Base-by-base conservation (phyloP, 2,797 vertebrate species). In the Labeo calbasu region DNA sequence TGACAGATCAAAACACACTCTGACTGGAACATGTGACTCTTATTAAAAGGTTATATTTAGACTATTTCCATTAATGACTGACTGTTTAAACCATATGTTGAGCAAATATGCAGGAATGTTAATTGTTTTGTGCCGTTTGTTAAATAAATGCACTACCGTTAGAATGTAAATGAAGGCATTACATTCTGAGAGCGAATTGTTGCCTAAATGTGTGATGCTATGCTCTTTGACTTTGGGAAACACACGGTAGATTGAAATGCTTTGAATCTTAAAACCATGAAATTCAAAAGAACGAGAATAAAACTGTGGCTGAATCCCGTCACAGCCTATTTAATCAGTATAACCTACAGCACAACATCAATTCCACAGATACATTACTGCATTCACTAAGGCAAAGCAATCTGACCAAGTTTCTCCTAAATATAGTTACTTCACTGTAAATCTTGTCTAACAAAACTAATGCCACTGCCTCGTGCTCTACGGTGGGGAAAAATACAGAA, bases 371-470 rank as follows among this genome's bases (percentile, higher is more conserved):
- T 53, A 4, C 48, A 66, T 82, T 53, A 43, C 46, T 76, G 21
- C 46, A 40, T 76, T 76, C 57, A 75, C 48, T 13, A 53, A 46
- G 3, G 59, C 15, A 53, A 76, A 83, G 73, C 50, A 57, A 68
- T 55, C 17, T 6, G 50, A 69, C 63, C 50, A 59, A n/a, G 13
- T 55, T 77, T 83, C 23, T 68, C 12, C 70, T 66, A 75, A 53
- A 77, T 68, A 43, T 68, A 57, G 61, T 83, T 77, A 28, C 23
- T 15, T 68, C 36, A 68, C n/a, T 32, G 36, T 66, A 76, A 76
- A 76, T 65, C 32, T 55, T 32, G 48, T 68, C 48, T 68, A 55
- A 76, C 21, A 77, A 76, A 43, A 66, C 15, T 19, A 55, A 68
- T 25, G 32, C 32, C 68, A 25, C 28, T 83, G 32, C 28, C 59